Evolutionary conservation across 2,113 vertebrate species (phyloP).

Genomic region (Bettongia penicillata): DNA sequence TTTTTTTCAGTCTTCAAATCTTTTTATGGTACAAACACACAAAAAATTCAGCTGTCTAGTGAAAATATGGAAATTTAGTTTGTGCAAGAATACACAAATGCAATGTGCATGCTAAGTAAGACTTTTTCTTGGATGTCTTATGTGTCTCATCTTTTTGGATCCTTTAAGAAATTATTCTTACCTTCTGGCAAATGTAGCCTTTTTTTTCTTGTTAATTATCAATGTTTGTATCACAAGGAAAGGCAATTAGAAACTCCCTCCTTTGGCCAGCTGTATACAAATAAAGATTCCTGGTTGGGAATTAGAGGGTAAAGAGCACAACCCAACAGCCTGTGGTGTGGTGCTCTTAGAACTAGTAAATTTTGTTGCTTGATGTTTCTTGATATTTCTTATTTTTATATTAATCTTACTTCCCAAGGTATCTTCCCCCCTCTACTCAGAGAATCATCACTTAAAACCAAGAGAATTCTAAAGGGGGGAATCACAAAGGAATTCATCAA

Average conservation of each 20-base stretch:
- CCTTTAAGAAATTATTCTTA: slow-evolving; percentile 49
- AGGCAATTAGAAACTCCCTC: slow-evolving; percentile 20
- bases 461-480: not conserved
- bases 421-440: not conserved
- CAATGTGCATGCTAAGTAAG: not conserved
- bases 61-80: slow-evolving; percentile 57
- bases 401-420: not conserved
- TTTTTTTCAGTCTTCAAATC: not conserved
- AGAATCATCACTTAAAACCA: not conserved
- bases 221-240: slow-evolving; percentile 51
- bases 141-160: slow-evolving; percentile 7
- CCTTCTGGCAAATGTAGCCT: slow-evolving; percentile 26
- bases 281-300: not conserved
- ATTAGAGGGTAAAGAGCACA: not conserved
- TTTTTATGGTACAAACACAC: slow-evolving; percentile 33
- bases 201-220: slow-evolving; percentile 48
- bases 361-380: not conserved
- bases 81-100: not conserved
- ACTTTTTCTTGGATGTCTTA: not conserved
- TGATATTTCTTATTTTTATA: not conserved
- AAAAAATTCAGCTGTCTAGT: slow-evolving; percentile 32
- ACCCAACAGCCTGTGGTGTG: not conserved
- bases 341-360: not conserved
- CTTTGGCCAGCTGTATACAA: not conserved
- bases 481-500: not conserved